phyloP scores from a whole-genome alignment of 2,797 vertebrate genomes.

The Monodelphis domestica region DNA sequence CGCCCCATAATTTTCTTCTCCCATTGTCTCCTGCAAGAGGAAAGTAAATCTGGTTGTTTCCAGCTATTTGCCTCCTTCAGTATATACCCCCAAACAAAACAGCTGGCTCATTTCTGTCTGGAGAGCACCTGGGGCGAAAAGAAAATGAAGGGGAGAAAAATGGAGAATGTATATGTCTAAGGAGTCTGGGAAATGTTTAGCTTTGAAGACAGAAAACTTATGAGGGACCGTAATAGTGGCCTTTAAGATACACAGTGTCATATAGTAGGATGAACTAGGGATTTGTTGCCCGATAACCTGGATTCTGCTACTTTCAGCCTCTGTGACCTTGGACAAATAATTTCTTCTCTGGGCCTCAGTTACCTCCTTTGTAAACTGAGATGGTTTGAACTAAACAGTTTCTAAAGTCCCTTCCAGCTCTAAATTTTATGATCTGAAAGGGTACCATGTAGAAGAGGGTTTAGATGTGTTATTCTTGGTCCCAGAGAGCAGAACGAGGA shows the following conservation, averaged over 20 bases:
- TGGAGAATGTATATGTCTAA: background rate
- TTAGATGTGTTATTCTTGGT: too few relatives aligned
- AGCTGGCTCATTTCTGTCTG: background rate
- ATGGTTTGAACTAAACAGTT: background rate
- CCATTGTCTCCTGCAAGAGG: constrained; percentile 23
- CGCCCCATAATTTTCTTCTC: constrained; percentile 43
- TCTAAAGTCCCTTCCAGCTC: background rate
- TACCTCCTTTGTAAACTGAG: background rate
- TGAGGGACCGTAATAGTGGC: background rate
- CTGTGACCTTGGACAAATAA: background rate
- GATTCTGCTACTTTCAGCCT: background rate
- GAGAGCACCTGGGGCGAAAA: background rate
- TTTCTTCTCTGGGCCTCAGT: background rate
- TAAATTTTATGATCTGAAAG: too few relatives aligned
- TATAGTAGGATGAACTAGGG: background rate
- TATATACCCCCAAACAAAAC: background rate
- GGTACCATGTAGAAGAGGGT: background rate
- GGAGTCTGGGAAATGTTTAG: background rate
- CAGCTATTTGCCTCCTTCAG: background rate
- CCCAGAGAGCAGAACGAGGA: background rate
- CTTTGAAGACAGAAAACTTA: background rate
- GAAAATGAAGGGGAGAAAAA: background rate
- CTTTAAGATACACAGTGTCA: background rate
- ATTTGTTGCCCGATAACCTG: background rate
- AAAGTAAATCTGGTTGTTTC: background rate